phyloP scores from a whole-genome alignment of 2,113 vertebrate species.

The Myotis yumanensis region DNA sequence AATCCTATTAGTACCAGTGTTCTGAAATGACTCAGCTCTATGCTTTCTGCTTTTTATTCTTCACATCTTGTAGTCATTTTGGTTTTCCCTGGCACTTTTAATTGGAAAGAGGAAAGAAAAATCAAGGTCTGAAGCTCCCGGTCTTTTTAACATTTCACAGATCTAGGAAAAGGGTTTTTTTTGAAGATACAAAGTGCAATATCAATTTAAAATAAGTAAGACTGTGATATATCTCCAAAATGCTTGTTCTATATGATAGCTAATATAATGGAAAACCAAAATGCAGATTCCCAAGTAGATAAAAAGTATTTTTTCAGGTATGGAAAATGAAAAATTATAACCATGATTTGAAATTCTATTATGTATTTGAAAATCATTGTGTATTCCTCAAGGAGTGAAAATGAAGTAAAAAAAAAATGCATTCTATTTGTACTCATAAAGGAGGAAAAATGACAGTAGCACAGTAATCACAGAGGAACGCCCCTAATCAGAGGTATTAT shows the following conservation, averaged over 20 bases:
- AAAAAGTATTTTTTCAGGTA: background rate
- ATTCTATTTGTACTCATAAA: background rate
- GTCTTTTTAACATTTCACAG: background rate
- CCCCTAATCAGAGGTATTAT: background rate
- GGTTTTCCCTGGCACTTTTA: background rate
- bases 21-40: background rate
- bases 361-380: background rate
- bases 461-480: background rate
- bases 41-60: background rate
- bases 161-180: background rate
- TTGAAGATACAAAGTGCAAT: background rate
- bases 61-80: constrained; percentile 1
- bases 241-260: background rate
- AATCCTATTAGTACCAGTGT: background rate
- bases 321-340: background rate
- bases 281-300: background rate
- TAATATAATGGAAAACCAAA: background rate
- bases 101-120: constrained; percentile 4
- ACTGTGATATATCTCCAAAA: background rate
- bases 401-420: constrained; percentile 8
- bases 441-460: background rate
- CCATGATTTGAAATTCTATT: background rate
- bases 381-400: background rate
- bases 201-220: background rate
- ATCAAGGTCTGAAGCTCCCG: background rate